phyloP scores from a whole-genome alignment of 2,113 vertebrate genomes.

The Vicugna pacos region DNA sequence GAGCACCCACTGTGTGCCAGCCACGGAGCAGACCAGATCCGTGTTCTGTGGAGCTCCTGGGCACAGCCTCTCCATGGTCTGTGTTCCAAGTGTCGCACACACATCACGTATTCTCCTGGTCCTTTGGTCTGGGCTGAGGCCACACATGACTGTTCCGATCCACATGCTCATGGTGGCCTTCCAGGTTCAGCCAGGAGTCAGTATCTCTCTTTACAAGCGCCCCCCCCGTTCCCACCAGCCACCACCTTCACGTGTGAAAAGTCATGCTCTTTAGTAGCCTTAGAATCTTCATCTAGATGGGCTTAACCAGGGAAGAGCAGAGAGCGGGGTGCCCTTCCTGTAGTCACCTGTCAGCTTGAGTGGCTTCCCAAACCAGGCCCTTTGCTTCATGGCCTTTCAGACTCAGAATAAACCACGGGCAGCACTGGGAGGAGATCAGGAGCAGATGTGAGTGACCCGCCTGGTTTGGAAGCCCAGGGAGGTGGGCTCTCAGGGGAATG shows the following conservation, averaged over 20 bases:
- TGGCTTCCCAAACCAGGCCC: not conserved
- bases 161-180: not conserved
- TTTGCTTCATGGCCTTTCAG: not conserved
- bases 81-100: rapidly evolving
- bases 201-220: not conserved
- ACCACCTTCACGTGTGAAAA: not conserved
- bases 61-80: not conserved
- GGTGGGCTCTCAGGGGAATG: rapidly evolving
- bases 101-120: rapidly evolving
- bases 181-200: not conserved
- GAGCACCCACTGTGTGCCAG: rapidly evolving
- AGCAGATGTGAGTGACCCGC: not conserved
- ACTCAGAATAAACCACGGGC: not conserved
- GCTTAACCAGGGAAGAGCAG: not conserved
- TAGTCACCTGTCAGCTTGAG: not conserved
- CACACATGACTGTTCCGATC: not conserved
- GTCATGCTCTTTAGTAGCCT: not conserved
- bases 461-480: not conserved
- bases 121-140: not conserved
- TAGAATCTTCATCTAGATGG: not conserved
- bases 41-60: rapidly evolving
- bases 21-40: not conserved
- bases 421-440: rapidly evolving
- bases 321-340: not conserved
- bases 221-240: not conserved